Percentiles rank a stretch among this genome's conserved stretches.
Evolutionary conservation across 2,797 vertebrate genomes (phyloP).

Genomic region (Phoeniculus purpureus): DNA sequence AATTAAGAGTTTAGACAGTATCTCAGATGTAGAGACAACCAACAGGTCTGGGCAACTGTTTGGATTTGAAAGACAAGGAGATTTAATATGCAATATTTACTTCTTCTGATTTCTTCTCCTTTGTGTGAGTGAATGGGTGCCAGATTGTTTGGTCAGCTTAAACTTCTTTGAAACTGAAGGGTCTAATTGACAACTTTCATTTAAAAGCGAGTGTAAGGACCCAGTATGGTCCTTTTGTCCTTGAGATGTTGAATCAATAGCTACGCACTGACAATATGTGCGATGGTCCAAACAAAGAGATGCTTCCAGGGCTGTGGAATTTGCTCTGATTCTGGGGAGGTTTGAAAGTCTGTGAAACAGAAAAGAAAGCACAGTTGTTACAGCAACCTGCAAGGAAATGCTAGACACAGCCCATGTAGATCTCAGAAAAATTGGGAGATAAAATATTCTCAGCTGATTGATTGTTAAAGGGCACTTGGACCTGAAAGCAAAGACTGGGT

Average conservation of each 20-base stretch:
- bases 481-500: slow-evolving; percentile 8
- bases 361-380: slow-evolving; percentile 59
- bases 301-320: slow-evolving; percentile 70
- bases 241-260: slow-evolving; percentile 50
- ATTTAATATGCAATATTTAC: slow-evolving; percentile 56
- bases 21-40: neutral
- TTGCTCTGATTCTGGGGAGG: slow-evolving; percentile 32
- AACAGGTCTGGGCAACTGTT: slow-evolving; percentile 5
- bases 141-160: slow-evolving; percentile 66
- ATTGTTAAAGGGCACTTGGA: slow-evolving; percentile 15
- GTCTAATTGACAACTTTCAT: slow-evolving; percentile 67
- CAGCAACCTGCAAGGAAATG: slow-evolving; percentile 55
- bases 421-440: neutral
- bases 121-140: slow-evolving; percentile 37
- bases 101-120: slow-evolving; percentile 43
- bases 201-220: slow-evolving; percentile 62
- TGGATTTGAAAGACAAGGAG: slow-evolving; percentile 49
- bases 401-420: neutral
- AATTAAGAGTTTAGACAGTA: slow-evolving; percentile 42
- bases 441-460: slow-evolving; percentile 40
- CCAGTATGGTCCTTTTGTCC: slow-evolving; percentile 48
- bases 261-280: neutral
- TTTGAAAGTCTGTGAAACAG: slow-evolving; percentile 38
- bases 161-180: slow-evolving; percentile 59
- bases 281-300: slow-evolving; percentile 23